Evolutionary conservation across 2,113 vertebrate species (phyloP).

Genomic region (Phalacrocorax carbo): DNA sequence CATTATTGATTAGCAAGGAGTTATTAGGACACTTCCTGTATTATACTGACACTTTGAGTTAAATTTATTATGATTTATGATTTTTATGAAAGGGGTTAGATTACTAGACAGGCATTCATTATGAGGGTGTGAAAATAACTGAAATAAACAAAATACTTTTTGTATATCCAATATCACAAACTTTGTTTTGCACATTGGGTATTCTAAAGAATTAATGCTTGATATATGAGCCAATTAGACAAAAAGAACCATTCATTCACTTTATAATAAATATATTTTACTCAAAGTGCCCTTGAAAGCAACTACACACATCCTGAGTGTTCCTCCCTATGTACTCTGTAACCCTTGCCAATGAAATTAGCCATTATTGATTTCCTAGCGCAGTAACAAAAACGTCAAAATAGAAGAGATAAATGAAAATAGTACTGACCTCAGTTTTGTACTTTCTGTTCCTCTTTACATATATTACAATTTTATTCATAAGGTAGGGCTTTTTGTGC

Average conservation of each 20-base stretch:
- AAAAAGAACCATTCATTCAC: slow-evolving; percentile 38
- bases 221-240: slow-evolving; percentile 40
- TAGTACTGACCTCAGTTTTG: slow-evolving; percentile 30
- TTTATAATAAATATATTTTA: slow-evolving; percentile 46
- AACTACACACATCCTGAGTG: slow-evolving; percentile 6
- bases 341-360: slow-evolving; percentile 66
- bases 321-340: slow-evolving; percentile 25
- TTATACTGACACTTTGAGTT: background rate
- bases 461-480: background rate
- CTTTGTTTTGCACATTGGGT: background rate
- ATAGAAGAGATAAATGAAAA: slow-evolving; percentile 57
- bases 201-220: slow-evolving; percentile 17
- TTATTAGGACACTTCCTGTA: background rate
- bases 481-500: background rate
- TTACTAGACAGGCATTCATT: background rate
- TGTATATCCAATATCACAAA: background rate
- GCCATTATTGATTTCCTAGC: slow-evolving; percentile 56
- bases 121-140: background rate
- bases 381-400: slow-evolving; percentile 65
- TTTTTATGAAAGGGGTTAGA: background rate
- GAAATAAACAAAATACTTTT: slow-evolving; percentile 28
- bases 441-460: slow-evolving; percentile 31
- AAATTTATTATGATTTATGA: slow-evolving; percentile 6
- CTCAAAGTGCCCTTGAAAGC: slow-evolving; percentile 60
- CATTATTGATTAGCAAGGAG: background rate